phyloP scores from a whole-genome alignment of 2,888 invertebrate species.

The Limnephilus auricula region DNA sequence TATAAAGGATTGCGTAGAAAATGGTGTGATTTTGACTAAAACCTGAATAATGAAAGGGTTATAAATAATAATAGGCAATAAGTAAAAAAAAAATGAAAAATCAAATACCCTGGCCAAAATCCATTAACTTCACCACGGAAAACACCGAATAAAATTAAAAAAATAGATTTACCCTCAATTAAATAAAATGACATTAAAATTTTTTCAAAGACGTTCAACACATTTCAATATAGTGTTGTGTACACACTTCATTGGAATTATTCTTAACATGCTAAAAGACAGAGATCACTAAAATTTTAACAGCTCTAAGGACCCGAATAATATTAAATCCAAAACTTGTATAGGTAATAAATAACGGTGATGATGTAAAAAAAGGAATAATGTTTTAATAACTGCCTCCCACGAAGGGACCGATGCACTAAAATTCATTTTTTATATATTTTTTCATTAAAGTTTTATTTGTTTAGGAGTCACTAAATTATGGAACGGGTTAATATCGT shows the following conservation, averaged over 20 bases:
- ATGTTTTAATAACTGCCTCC: conserved; percentile 2
- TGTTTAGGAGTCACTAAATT: not conserved
- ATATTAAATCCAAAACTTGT: not conserved
- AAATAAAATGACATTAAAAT: not conserved
- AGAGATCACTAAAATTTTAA: not conserved
- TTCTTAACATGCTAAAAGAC: not conserved
- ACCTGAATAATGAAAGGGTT: not conserved
- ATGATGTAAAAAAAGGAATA: not conserved
- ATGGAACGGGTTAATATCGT: not conserved
- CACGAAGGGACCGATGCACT: conserved; percentile 2
- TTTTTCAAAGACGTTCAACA: not conserved
- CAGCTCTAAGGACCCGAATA: not conserved
- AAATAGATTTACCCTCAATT: not conserved
- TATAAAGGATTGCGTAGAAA: no score
- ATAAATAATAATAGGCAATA: not conserved
- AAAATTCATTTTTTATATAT: not conserved
- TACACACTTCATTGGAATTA: not conserved
- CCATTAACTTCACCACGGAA: not conserved
- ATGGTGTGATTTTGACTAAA: no score
- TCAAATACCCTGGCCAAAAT: not conserved
- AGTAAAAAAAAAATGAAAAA: not conserved
- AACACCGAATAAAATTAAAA: not conserved
- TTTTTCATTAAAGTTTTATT: not conserved
- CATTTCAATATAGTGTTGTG: not conserved
- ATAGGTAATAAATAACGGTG: not conserved